These are phyloP conservation scores for Mycalesis mineus DNA, from an alignment of 2,888 invertebrate species.

Conservation along the genomic window DNA sequence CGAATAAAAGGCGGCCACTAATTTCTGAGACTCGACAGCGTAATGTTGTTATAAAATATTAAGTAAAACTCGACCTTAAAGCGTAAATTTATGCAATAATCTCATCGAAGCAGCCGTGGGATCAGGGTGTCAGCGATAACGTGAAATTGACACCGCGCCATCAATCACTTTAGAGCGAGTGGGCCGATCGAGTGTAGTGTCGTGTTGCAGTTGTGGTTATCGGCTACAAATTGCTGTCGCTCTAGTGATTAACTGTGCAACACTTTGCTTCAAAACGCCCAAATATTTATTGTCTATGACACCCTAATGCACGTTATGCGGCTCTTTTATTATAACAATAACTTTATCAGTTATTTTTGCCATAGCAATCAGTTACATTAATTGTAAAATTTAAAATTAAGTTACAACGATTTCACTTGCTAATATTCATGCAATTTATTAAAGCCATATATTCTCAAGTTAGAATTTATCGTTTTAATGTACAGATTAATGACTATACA, in stretches of 20 bases:
- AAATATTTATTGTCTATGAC: background rate
- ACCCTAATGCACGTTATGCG: background rate
- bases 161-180: constrained; percentile 65
- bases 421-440: too few species aligned
- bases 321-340: background rate
- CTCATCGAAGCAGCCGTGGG: constrained; percentile 42
- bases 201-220: constrained; percentile 69
- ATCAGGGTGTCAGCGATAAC: constrained; percentile 57
- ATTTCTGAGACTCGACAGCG: constrained; percentile 6
- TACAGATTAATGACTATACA: too few species aligned
- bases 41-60: constrained; percentile 5
- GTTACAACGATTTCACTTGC: too few species aligned
- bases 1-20: constrained; percentile 6
- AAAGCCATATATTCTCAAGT: too few species aligned
- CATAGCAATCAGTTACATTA: too few species aligned
- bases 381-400: too few species aligned
- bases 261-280: constrained; percentile 15
- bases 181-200: constrained; percentile 55
- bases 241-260: constrained; percentile 57
- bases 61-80: constrained; percentile 15
- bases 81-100: constrained; percentile 49
- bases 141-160: constrained; percentile 62
- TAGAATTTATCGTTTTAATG: too few species aligned
- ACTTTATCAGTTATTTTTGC: too few species aligned
- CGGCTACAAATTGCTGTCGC: constrained; percentile 67